Evolutionary conservation across 2,113 vertebrate genomes (phyloP).

Genomic region (Pomatostomus ruficeps): DNA sequence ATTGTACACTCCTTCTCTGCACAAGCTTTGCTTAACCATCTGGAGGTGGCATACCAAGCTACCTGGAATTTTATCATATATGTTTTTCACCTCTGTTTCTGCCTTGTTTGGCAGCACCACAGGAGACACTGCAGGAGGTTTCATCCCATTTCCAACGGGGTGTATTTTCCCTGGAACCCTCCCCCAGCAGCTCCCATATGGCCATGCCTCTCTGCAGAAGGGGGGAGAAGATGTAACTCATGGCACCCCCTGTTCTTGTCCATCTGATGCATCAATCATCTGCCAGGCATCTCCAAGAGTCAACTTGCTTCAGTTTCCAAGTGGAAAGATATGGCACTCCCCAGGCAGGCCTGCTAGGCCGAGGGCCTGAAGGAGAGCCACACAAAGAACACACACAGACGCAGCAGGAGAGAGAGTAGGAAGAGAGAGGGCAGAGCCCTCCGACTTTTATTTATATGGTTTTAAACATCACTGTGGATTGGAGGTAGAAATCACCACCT

Average conservation of each 20-base stretch:
- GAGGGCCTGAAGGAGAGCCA: too few relatives aligned
- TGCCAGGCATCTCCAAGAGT: background rate
- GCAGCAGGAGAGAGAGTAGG: too few relatives aligned
- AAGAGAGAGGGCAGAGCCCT: too few relatives aligned
- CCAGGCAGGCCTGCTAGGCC: too few relatives aligned
- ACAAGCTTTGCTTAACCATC: background rate
- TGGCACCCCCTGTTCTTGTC: background rate
- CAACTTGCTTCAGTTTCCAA: background rate
- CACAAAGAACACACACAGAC: too few relatives aligned
- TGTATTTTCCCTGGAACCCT: background rate
- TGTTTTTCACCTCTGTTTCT: background rate
- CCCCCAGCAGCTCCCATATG: background rate
- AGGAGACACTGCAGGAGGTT: background rate
- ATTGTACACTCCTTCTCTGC: fast-evolving
- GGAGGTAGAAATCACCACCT: too few relatives aligned
- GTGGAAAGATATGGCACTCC: too few relatives aligned
- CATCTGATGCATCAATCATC: background rate
- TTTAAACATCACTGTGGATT: too few relatives aligned
- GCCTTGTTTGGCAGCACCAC: background rate
- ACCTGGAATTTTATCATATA: background rate
- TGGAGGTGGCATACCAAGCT: background rate
- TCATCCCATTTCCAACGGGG: background rate
- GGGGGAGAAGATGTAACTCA: background rate
- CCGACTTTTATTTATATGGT: too few relatives aligned
- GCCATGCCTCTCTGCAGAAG: background rate